Conservation (phyloP, 2,888 invertebrate genomes). For the Drosophila birchii region DNA sequence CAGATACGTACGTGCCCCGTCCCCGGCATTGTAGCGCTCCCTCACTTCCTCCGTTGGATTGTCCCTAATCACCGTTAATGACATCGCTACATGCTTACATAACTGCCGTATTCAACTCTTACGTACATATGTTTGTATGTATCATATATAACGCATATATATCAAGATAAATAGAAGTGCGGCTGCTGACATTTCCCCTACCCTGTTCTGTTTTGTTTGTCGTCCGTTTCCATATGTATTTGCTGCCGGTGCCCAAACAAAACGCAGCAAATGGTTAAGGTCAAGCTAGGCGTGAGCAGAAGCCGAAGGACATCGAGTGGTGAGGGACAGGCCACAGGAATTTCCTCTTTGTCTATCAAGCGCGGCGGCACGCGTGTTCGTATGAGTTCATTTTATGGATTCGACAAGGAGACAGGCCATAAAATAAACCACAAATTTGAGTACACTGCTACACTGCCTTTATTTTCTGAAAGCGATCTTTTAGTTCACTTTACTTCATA, state of each 20-base stretch:
- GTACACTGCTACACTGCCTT: slow-evolving; percentile 86
- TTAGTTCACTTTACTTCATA: background rate
- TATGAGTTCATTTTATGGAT: slow-evolving; percentile 36
- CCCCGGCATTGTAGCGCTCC: background rate
- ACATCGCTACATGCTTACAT: slow-evolving; percentile 33
- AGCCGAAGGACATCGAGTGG: slow-evolving; percentile 16
- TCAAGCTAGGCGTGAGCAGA: slow-evolving; percentile 50
- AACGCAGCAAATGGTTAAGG: slow-evolving; percentile 62
- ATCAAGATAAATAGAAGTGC: slow-evolving; percentile 36
- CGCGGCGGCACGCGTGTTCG: slow-evolving; percentile 34
- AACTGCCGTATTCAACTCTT: slow-evolving; percentile 13
- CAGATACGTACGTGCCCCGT: slow-evolving; percentile 25
- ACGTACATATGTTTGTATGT: background rate
- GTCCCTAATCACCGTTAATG: slow-evolving; percentile 48
- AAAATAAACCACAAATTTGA: slow-evolving; percentile 53
- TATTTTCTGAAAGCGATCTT: background rate
- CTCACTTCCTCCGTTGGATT: slow-evolving; percentile 19
- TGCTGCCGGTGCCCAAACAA: slow-evolving; percentile 41
- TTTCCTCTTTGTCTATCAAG: slow-evolving; percentile 20
- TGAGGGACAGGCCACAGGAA: slow-evolving; percentile 4
- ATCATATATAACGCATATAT: slow-evolving; percentile 19
- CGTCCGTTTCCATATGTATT: slow-evolving; percentile 28
- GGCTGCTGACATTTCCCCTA: slow-evolving; percentile 35
- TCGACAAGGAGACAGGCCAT: slow-evolving; percentile 37
- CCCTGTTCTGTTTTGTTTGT: background rate